phyloP scores from a whole-genome alignment of 2,113 vertebrate species.

The Macaca nemestrina region DNA sequence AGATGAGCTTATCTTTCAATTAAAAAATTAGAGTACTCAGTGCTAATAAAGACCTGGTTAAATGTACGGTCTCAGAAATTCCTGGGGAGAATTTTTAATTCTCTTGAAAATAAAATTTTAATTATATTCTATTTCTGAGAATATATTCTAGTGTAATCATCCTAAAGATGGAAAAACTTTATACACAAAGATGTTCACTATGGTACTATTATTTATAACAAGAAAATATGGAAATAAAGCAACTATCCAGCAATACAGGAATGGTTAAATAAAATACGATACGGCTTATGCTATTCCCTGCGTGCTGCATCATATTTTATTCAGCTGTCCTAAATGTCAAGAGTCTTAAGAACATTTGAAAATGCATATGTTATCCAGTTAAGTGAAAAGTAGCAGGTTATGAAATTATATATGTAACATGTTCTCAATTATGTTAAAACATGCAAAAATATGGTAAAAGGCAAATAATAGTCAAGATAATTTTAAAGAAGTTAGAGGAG shows the following conservation, averaged over 20 bases:
- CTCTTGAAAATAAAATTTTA: slow-evolving; percentile 12
- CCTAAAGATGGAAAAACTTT: not conserved
- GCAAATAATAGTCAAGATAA: not conserved
- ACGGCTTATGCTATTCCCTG: not conserved
- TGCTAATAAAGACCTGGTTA: not conserved
- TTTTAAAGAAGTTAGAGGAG: not conserved
- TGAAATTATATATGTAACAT: not conserved
- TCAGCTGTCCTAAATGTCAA: not conserved
- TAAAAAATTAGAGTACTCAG: not conserved
- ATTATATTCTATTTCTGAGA: not conserved
- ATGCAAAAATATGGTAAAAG: not conserved
- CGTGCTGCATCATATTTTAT: not conserved
- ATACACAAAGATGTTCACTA: not conserved
- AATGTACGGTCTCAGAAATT: not conserved
- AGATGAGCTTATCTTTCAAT: not conserved
- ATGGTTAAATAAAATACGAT: not conserved
- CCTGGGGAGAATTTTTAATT: not conserved
- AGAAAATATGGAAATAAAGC: not conserved
- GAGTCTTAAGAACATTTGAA: not conserved
- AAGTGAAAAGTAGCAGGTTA: not conserved
- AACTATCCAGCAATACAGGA: not conserved
- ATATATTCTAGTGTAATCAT: not conserved
- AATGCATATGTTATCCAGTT: not conserved
- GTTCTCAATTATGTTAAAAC: not conserved
- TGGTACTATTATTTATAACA: not conserved